Conservation (phyloP, 2,888 invertebrate genomes). For the Esperia sulphurella region DNA sequence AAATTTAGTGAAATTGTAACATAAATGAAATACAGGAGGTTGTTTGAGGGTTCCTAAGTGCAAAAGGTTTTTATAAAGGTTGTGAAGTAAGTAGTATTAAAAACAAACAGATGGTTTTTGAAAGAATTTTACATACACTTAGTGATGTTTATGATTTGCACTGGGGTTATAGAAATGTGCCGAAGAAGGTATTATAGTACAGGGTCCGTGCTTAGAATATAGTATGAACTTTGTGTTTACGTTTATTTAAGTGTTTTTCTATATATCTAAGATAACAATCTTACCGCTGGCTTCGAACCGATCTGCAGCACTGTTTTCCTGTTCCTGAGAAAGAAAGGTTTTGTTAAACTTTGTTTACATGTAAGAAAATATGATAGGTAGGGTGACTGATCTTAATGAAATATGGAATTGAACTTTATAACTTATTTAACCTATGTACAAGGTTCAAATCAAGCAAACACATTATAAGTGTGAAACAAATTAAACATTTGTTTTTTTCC, state of each 20-base stretch:
- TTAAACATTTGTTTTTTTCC: no score
- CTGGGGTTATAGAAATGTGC: not conserved
- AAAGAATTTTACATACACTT: no score
- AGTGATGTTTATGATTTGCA: not conserved
- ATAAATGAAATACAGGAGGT: no score
- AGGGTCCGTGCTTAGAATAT: not conserved
- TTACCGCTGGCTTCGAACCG: conserved; percentile 56
- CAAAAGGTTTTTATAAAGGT: no score
- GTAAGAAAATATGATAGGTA: not conserved
- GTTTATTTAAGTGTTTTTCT: no score
- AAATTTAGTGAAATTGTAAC: no score
- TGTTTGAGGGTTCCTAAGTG: no score
- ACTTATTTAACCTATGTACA: not conserved
- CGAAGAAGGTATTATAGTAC: not conserved
- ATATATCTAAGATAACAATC: conserved; percentile 18
- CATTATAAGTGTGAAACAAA: no score
- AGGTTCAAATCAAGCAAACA: no score
- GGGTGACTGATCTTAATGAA: not conserved
- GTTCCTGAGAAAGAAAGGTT: conserved; percentile 41
- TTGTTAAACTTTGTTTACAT: not conserved
- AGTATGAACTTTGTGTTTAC: not conserved
- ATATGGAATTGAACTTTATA: not conserved
- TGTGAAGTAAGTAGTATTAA: no score
- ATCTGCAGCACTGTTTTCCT: conserved; percentile 48
- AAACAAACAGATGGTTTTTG: no score